These are phyloP conservation scores for Diarsia mendica DNA, from an alignment of 2,888 invertebrate genomes.

Conservation along the genomic window DNA sequence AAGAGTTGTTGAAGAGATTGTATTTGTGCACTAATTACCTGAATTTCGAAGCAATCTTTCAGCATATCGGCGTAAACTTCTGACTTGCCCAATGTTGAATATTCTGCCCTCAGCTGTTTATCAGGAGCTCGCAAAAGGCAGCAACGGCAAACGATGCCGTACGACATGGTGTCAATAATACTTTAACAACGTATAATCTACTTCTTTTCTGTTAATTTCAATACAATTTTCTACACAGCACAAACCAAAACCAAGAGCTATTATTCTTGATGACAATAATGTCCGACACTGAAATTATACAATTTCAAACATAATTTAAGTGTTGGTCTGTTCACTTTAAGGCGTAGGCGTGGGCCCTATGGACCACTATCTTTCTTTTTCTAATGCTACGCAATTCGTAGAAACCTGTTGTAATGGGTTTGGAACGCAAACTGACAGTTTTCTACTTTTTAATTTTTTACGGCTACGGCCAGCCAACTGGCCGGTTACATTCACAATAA, in stretches of 20 bases:
- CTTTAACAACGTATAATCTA: not conserved
- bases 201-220: not conserved
- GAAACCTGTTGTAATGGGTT: not conserved
- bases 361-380: not conserved
- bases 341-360: no score
- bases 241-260: not conserved
- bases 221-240: constrained; percentile 8
- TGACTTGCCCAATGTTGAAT: constrained; percentile 75
- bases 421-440: constrained; percentile 42
- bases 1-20: no score
- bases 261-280: constrained; percentile 43
- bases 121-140: constrained; percentile 82
- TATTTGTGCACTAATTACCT: constrained; percentile 73
- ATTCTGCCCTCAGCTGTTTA: constrained; percentile 77
- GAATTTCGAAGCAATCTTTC: constrained; percentile 85
- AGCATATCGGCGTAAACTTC: constrained; percentile 85
- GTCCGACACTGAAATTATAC: not conserved
- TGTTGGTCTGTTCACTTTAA: not conserved
- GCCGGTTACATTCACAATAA: constrained; percentile 3
- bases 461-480: not conserved
- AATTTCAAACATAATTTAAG: not conserved
- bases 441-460: constrained; percentile 3
- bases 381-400: not conserved
- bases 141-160: constrained; percentile 76
- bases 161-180: constrained; percentile 69